Evolutionary conservation across 92 coral and sea anemone genomes (phyloP), one percentile per base, ranked within the genome.

Genomic region (Bergia puertoricense): DNA sequence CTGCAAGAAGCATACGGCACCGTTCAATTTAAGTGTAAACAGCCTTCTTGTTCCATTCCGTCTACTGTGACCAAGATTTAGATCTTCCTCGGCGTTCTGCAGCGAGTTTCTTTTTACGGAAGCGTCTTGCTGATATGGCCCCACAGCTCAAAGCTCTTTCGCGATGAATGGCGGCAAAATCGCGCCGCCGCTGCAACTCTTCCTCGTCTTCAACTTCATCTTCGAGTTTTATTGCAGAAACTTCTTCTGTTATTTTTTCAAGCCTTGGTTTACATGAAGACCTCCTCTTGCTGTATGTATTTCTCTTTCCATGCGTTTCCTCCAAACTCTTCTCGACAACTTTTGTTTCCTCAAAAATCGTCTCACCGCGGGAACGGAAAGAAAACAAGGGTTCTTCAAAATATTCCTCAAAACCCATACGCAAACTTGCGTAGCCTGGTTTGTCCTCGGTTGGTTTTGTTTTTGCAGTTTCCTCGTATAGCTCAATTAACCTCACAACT

Each of bases 101-200:
- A 76, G 16, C 3, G 6, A 13, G 42, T 42, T 42, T 76, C 36
- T 42, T 76, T 42, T 38, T 23, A 76, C 51, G 80, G 11, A 42
- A 42, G 51, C 54, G 80, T 22, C 51, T 43, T 0, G 48, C 78
- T 40, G 46, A 7, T 40, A 76, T 23, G 5, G 80, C 44, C 2
- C 80, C 80, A 42, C 80, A 76, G 36, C 80, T 76, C 80, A 76
- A 41, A 18, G 80, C 80, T 76, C 80, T 40, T 22, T 76, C 80
- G n/a, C 54, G 80, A 76, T 76, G 80, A 40, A 76, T 76, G 16
- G 80, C 80, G 2, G 51, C 48, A 76, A 76, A 76, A 20, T 76
- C 50, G 80, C 80, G 80, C 46, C 78, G 42, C 22, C 23, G 30
- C 44, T 74, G 45, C 20, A 74, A 39, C 44, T 74, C 48, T 45